Conservation (phyloP, 1,140 invertebrate species). For the Cyclina sinensis region DNA sequence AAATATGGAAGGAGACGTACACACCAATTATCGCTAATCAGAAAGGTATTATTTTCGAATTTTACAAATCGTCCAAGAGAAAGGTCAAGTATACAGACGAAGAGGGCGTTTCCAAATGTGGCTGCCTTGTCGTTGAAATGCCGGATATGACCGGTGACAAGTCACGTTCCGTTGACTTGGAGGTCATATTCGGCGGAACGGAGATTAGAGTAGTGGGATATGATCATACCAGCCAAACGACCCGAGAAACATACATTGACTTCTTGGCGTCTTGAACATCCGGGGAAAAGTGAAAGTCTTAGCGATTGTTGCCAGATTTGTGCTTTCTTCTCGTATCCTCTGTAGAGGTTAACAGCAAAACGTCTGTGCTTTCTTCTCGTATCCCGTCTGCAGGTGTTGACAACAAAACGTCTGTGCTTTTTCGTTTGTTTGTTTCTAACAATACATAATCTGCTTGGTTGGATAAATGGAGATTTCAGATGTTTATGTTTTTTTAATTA, state of each 20-base stretch:
- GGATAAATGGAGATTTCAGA: no score
- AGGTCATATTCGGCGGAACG: constrained; percentile 89
- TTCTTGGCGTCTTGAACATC: constrained; percentile 85
- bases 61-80: constrained; percentile 88
- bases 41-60: constrained; percentile 88
- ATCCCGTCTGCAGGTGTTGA: neutral
- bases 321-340: neutral
- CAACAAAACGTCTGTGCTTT: no score
- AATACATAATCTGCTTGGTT: neutral
- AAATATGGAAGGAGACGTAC: constrained; percentile 88
- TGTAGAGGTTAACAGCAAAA: neutral
- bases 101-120: constrained; percentile 88
- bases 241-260: constrained; percentile 88
- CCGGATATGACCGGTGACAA: constrained; percentile 80
- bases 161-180: constrained; percentile 87
- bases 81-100: constrained; percentile 89
- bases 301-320: no score
- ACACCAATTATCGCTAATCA: constrained; percentile 88
- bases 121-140: constrained; percentile 88
- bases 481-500: no score
- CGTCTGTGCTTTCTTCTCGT: neutral
- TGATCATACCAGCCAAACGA: constrained; percentile 88
- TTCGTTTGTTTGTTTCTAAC: neutral
- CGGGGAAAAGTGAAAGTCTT: neutral
- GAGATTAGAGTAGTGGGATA: constrained; percentile 89